A percentile compares a stretch with the other conserved stretches of the same genome.
Conservation (phyloP, 2,797 vertebrate genomes). For the Pseudomugil gertrudae region DNA sequence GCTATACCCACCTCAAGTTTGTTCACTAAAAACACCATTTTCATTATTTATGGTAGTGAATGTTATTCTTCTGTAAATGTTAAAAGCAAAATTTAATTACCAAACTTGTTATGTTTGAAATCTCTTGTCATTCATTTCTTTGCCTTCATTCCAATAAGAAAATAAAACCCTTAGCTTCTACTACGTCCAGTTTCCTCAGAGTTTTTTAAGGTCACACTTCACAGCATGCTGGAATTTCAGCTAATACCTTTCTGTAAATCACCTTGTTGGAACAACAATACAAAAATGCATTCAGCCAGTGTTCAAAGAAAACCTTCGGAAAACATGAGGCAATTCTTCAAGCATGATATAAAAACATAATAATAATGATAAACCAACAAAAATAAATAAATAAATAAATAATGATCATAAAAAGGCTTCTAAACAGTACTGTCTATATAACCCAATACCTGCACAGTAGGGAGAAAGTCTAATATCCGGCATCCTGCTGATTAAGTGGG, state of each 20-base stretch:
- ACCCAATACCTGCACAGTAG: constrained; percentile 62
- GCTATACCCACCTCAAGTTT: constrained; percentile 1
- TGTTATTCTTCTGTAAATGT: not conserved
- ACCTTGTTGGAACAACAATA: no score
- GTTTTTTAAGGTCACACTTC: no score
- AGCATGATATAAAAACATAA: not conserved
- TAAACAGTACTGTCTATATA: not conserved
- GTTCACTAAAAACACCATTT: constrained; percentile 4
- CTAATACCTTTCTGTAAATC: no score
- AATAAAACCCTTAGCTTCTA: not conserved
- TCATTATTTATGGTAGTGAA: not conserved
- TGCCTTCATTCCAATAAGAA: not conserved
- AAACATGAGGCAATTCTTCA: no score
- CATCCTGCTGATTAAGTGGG: constrained; percentile 75
- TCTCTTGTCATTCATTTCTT: not conserved
- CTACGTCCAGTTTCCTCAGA: not conserved
- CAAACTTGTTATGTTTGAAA: no score
- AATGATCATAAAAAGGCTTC: not conserved
- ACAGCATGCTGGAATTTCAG: no score
- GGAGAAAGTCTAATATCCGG: constrained; percentile 72
- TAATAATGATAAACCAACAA: no score
- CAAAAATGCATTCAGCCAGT: no score
- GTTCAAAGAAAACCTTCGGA: no score
- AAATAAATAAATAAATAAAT: no score
- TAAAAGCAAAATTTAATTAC: no score